Evolutionary conservation across 2,888 invertebrate species (phyloP), one percentile per base, ranked within the genome.

Genomic region (Oegoconia quadripuncta): DNA sequence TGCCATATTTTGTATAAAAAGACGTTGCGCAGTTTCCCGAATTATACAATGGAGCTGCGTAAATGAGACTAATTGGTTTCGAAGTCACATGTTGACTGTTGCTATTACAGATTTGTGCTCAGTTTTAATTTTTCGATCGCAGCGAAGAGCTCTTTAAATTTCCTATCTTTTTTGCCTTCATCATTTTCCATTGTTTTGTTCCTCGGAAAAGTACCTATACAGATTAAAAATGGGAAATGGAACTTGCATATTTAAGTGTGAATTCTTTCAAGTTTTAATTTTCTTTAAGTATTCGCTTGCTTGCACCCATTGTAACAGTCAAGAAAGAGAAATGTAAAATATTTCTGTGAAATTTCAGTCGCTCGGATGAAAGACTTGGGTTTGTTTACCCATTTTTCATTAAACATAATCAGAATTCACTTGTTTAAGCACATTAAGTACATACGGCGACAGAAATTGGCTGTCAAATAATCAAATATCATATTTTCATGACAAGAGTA

Each of bases 11-110:
- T n/a, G n/a, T n/a, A n/a, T n/a, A n/a, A n/a, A n/a, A n/a, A n/a
- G n/a, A n/a, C n/a, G n/a, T n/a, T 22, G 2, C 22, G 39, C 22
- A 9, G 7, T n/a, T n/a, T n/a, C n/a, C n/a, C n/a, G n/a, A n/a
- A n/a, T n/a, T n/a, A 12, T 22, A 23, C 15, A 31, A 17, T 22
- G 44, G 28, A 7, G 25, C 27, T 35, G 29, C 7, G 32, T n/a
- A 30, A 28, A 28, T 13, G 17, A 9, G 34, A 44, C 41, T 44
- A 44, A 44, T 44, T 41, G 44, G 40, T 33, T 22, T 16, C 25
- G 29, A 23, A 38, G 25, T 40, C 29, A 28, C 28, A 28, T 28
- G 20, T 27, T 26, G 17, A 38, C 29, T 30, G 26, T 34, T 26
- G 22, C 34, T 20, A 34, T 44, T 35, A 12, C 30, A 17, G 22